A percentile compares a stretch with the other conserved stretches of the same genome.
Evolutionary conservation across 2,888 invertebrate genomes (phyloP).

Genomic region (Dioctria rufipes): DNA sequence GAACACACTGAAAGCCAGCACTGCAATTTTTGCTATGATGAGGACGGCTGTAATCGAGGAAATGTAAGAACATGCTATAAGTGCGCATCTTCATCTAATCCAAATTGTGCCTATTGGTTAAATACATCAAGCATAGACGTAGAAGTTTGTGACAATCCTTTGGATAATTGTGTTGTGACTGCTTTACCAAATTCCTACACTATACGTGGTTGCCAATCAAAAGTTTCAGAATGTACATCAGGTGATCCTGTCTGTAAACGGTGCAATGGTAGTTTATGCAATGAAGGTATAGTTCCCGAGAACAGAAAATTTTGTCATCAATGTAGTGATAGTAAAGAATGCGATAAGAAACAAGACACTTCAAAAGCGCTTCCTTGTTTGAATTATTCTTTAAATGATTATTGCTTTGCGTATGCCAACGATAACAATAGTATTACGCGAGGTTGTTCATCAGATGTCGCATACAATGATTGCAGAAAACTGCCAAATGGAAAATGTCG

Average conservation of each 20-base stretch:
- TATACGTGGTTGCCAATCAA: slow-evolving; percentile 64
- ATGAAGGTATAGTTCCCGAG: neutral
- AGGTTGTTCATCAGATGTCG: slow-evolving; percentile 65
- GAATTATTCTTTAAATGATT: neutral
- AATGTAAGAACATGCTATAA: slow-evolving; percentile 66
- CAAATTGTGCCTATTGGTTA: slow-evolving; percentile 63
- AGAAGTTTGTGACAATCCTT: slow-evolving; percentile 62
- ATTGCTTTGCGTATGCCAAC: slow-evolving; percentile 20
- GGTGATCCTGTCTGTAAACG: slow-evolving; percentile 8
- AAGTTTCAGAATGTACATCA: slow-evolving; percentile 62
- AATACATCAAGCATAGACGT: slow-evolving; percentile 58
- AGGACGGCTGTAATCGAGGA: slow-evolving; percentile 64
- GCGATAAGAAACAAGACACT: neutral
- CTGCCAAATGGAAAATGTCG: slow-evolving; percentile 61
- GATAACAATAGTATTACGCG: slow-evolving; percentile 61
- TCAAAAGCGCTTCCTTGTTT: neutral
- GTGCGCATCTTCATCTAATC: slow-evolving; percentile 64
- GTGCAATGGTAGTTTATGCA: slow-evolving; percentile 36
- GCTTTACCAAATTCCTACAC: slow-evolving; percentile 61
- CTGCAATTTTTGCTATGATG: slow-evolving; percentile 65
- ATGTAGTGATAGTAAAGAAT: slow-evolving; percentile 11
- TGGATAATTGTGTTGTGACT: slow-evolving; percentile 66
- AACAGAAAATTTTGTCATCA: slow-evolving; percentile 28
- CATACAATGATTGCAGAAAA: slow-evolving; percentile 63
- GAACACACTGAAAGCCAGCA: slow-evolving; percentile 58